Percentiles rank a stretch among this genome's conserved stretches.
phyloP scores from a whole-genome alignment of 35 echinoderm and acorn worm species.

The Ptychodera flava region DNA sequence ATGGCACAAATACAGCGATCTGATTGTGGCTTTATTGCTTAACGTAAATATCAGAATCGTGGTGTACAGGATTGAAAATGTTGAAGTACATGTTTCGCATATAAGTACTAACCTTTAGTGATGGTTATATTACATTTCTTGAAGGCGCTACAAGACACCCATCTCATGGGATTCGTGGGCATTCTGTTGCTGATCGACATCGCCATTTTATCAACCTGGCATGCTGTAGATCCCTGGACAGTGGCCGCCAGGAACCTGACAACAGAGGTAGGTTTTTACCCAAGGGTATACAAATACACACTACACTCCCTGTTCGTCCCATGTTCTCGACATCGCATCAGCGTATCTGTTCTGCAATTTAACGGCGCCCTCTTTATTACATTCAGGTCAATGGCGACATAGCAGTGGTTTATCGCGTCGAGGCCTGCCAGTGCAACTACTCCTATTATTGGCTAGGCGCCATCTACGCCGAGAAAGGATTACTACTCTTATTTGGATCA shows the following conservation, averaged over 20 bases:
- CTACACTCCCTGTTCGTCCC: too few species aligned
- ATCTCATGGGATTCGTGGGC: slow-evolving; percentile 79
- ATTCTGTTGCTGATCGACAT: slow-evolving; percentile 87
- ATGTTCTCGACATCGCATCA: too few species aligned
- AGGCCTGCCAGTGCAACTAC: neutral
- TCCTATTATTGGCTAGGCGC: slow-evolving; percentile 38
- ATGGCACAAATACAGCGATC: too few species aligned
- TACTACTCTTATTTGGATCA: slow-evolving; percentile 42
- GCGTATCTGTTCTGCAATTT: too few species aligned
- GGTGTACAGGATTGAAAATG: too few species aligned
- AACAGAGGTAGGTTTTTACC: neutral
- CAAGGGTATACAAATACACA: too few species aligned
- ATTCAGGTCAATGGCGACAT: neutral
- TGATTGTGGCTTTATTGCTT: too few species aligned
- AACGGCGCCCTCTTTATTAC: too few species aligned
- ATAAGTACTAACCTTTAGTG: too few species aligned
- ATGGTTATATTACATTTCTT: too few species aligned
- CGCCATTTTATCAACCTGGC: slow-evolving; percentile 55
- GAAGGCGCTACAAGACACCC: slow-evolving; percentile 93
- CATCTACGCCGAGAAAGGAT: slow-evolving; percentile 33
- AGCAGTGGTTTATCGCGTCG: neutral
- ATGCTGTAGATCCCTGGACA: slow-evolving; percentile 51
- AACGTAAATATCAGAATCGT: too few species aligned
- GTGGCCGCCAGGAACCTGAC: slow-evolving; percentile 18
- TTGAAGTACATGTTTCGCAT: too few species aligned